Evolutionary conservation across 92 coral and sea anemone genomes (phyloP), one percentile per base, ranked within the genome.

Genomic region (Blastomussa wellsi): DNA sequence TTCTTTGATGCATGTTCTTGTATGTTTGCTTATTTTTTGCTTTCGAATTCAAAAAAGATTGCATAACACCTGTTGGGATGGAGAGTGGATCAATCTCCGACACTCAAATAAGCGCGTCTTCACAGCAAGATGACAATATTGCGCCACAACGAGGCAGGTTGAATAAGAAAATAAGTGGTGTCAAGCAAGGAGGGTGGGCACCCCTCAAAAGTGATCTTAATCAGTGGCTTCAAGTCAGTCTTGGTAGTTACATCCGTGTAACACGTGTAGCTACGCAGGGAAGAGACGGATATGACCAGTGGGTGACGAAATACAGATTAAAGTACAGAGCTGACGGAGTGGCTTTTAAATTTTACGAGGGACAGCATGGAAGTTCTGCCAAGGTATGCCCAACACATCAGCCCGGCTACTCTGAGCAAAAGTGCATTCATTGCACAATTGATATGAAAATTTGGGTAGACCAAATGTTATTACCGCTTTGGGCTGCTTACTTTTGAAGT

Each of bases 1-100:
- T 51, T 7, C 57, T 51, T 48, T 14, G 22, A 12, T 12, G 33
- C 35, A 28, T 62, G 32, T 28, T 62, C 68, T 28, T 2, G 15
- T 9, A 5, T 2, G 32, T 59, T 59, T 24, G 22, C 59, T 26
- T 74, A 4, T 29, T 13, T n/a, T 57, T 22, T 24, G 31, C 65
- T 57, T 57, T 11, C 24, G 65, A 57, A 44, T 44, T 24, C 35
- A 62, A 26, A 26, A 33, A 38, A 79, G 83, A 68, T 65, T 79
- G 83, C 73, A 28, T 79, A n/a, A 57, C 83, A 39, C 59, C 88
- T 22, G 83, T 84, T 38, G 87, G 87, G 3, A 84, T 84, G 81
- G 87, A 76, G 29, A 84, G 52, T 33, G 74, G 81, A 59, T 73
- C 73, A n/a, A 84, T 84, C 41, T 31, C 82, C 14, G 82, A 74